These are phyloP conservation scores for Anodontia alba DNA, from an alignment of 2,888 invertebrate species.

Conservation along the genomic window DNA sequence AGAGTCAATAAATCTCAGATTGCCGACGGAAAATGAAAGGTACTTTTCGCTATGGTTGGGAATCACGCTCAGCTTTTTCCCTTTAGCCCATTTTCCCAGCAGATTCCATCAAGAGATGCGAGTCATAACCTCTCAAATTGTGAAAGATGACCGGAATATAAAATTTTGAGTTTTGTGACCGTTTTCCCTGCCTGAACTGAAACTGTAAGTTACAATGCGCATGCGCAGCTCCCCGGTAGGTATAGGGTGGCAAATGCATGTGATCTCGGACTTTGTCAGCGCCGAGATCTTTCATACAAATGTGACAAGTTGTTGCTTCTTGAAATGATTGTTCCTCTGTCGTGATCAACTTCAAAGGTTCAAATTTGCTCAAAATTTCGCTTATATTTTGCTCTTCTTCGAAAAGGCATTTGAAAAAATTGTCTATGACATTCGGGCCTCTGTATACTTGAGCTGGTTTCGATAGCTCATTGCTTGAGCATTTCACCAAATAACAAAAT, in stretches of 20 bases:
- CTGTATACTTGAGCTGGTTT: neutral
- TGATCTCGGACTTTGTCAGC: neutral
- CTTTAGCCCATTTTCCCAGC: neutral
- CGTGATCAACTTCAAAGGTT: neutral
- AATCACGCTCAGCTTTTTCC: conserved; percentile 9
- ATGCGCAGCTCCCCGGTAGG: neutral
- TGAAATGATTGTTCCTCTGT: conserved; percentile 1
- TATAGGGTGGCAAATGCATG: neutral
- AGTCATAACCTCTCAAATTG: neutral
- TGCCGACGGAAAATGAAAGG: conserved; percentile 33
- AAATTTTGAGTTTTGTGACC: neutral
- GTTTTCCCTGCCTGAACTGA: conserved; percentile 13
- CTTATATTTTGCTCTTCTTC: neutral
- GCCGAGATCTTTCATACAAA: conserved; percentile 26
- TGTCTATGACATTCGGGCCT: neutral
- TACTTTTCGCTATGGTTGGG: conserved; percentile 33
- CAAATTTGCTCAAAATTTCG: neutral
- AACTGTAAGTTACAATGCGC: neutral
- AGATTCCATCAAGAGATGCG: neutral
- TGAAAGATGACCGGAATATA: neutral
- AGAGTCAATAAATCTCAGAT: conserved; percentile 36
- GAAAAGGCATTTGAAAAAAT: neutral
- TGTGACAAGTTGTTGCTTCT: conserved; percentile 28
- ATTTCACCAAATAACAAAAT: conserved; percentile 45
- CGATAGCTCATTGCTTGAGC: neutral